Evolutionary conservation across 2,797 vertebrate genomes (phyloP).

Genomic region (Gymnocypris eckloni): DNA sequence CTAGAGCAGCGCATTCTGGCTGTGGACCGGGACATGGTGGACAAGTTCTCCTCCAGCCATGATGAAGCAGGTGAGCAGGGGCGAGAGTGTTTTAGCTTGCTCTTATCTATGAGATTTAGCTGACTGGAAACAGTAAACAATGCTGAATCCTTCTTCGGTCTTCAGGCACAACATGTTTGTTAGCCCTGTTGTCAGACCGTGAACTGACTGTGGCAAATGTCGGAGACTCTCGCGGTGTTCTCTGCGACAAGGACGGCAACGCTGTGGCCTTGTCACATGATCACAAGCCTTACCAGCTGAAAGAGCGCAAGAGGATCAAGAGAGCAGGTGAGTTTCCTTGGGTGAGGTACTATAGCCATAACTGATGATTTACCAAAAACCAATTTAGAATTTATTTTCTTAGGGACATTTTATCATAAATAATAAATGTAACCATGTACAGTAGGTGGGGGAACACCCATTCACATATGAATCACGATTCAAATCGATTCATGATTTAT

Average conservation of each 20-base stretch:
- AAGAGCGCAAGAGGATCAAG: slow-evolving; percentile 98
- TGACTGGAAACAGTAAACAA: background rate
- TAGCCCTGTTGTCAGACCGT: slow-evolving; percentile 92
- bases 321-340: slow-evolving; percentile 83
- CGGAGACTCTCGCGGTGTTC: slow-evolving; percentile 92
- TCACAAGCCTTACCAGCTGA: slow-evolving; percentile 98
- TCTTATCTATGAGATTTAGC: background rate
- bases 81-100: background rate
- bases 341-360: slow-evolving; percentile 51
- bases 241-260: slow-evolving; percentile 97
- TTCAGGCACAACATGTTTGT: slow-evolving; percentile 92
- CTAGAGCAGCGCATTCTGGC: slow-evolving; percentile 94
- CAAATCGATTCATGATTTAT: background rate
- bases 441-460: background rate
- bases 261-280: slow-evolving; percentile 95
- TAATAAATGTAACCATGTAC: background rate
- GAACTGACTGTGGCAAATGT: slow-evolving; percentile 97
- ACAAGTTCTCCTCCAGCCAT: slow-evolving; percentile 91
- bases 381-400: background rate
- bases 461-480: background rate
- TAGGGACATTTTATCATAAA: background rate
- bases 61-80: slow-evolving; percentile 91
- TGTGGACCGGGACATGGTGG: slow-evolving; percentile 94
- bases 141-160: background rate
- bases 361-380: background rate